Base-by-base conservation (phyloP, 2,888 invertebrate genomes). In the Nemurella pictetii region DNA sequence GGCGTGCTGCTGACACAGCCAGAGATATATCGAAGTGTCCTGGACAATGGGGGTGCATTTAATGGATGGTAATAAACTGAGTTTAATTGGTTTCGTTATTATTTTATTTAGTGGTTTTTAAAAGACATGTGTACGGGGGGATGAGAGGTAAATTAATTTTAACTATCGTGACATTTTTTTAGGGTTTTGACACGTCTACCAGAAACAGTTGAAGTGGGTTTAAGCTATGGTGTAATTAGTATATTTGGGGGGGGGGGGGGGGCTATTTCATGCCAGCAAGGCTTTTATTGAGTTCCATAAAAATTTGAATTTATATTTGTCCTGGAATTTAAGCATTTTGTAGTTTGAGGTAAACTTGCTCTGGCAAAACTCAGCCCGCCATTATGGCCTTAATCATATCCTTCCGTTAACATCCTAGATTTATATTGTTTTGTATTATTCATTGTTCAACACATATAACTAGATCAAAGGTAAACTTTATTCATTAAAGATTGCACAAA, bases 1-100 rank as follows among this genome's bases (percentile, higher is more conserved):
- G 12, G 78, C n/a, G 78, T 78, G 78, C 29, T 12, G 29, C 30
- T 78, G 78, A 78, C 78, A 78, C 9, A 55, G 55, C 9, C 55
- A 55, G 55, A 55, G 55, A 55, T 55, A 55, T 55, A 55, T 55
- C 55, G 55, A 55, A 55, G 55, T 55, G 55, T 7, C 55, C 9
- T 55, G 55, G 55, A 55, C 55, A 55, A 55, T 55, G 55, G 55
- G 55, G 55, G 55, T 55, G 55, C 55, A 55, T 55, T 55, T 55
- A 55, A 55, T 55, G 55, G 55, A 20, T 12, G 55, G 55, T 55
- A 55, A 55, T 55, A 55, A 55, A 55, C 15, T 55, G 55, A 55
- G 20, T 55, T 55, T 55, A 55, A 55, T 55, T 55, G 55, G 55
- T 55, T 55, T 55, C 55, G 55, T 55, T 55, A 55, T 55, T 20